A percentile compares a stretch with the other conserved stretches of the same genome.
phyloP scores from a whole-genome alignment of 2,888 invertebrate genomes.

The Ceriagrion tenellum region DNA sequence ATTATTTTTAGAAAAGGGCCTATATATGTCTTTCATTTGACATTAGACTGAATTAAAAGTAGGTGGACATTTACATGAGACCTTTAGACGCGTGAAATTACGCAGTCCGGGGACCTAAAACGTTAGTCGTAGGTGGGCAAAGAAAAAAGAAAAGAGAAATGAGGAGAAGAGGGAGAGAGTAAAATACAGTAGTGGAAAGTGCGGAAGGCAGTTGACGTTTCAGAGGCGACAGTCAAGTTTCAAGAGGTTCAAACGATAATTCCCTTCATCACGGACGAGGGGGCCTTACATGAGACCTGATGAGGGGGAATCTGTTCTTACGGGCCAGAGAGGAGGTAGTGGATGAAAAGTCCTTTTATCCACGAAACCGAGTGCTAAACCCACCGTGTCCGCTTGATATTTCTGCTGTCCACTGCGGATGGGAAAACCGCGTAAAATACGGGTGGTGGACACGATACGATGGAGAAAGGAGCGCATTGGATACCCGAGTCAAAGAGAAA shows the following conservation, averaged over 20 bases:
- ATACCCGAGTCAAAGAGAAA: not conserved
- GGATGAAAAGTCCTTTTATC: not conserved
- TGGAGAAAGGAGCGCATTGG: not conserved
- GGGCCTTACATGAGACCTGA: too few species aligned
- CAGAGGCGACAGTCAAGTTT: not conserved
- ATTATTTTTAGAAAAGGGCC: too few species aligned
- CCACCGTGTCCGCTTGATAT: not conserved
- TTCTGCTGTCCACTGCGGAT: not conserved
- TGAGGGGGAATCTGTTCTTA: not conserved
- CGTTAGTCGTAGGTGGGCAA: too few species aligned
- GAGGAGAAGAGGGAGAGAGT: not conserved
- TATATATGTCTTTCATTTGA: too few species aligned
- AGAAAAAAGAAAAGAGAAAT: too few species aligned
- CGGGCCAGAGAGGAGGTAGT: not conserved
- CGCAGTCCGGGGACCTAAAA: too few species aligned
- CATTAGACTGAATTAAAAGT: too few species aligned
- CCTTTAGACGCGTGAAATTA: too few species aligned
- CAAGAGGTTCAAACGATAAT: not conserved
- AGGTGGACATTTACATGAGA: too few species aligned
- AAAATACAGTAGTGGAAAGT: not conserved
- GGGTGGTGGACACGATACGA: not conserved
- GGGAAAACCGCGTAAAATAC: slow-evolving; percentile 4
- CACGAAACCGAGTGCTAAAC: not conserved
- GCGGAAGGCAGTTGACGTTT: not conserved
- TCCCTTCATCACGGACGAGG: not conserved